These are phyloP conservation scores for Scrobipalpa costella DNA, from an alignment of 2,888 invertebrate species.

Conservation along the genomic window DNA sequence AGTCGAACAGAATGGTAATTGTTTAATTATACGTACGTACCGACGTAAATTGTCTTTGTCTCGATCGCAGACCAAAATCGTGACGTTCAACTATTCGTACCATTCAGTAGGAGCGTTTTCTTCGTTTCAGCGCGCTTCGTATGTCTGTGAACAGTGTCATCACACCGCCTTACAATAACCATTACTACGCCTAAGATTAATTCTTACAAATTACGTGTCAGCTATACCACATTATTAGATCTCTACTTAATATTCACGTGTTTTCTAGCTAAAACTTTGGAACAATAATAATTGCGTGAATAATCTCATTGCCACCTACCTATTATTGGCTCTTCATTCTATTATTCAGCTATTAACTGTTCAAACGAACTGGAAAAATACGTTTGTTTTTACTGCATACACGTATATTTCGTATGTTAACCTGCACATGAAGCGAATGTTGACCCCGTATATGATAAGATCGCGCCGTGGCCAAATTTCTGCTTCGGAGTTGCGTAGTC, in stretches of 20 bases:
- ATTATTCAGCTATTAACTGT: not conserved
- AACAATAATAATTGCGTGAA: not conserved
- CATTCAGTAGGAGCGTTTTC: constrained; percentile 6
- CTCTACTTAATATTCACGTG: constrained; percentile 6
- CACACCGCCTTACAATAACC: constrained; percentile 5
- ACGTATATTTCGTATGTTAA: constrained; percentile 22
- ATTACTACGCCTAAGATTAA: constrained; percentile 5
- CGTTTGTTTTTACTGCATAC: not conserved
- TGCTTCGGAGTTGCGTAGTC: constrained; percentile 24
- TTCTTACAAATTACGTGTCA: constrained; percentile 14
- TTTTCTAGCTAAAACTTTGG: too few species aligned
- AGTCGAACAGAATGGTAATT: constrained; percentile 25
- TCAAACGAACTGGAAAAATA: not conserved
- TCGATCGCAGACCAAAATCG: constrained; percentile 38
- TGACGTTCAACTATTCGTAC: constrained; percentile 34
- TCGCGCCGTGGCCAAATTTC: constrained; percentile 26
- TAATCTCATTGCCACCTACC: not conserved
- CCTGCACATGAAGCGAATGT: constrained; percentile 26
- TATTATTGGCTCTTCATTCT: not conserved
- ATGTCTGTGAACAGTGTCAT: constrained; percentile 9
- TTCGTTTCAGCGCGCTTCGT: constrained; percentile 1
- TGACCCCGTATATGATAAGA: constrained; percentile 29
- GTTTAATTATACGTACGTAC: constrained; percentile 40
- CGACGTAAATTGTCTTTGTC: constrained; percentile 36
- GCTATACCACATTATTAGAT: not conserved